These are phyloP conservation scores for Clarias magur DNA, from an alignment of 2,113 vertebrate genomes.

Conservation along the genomic window DNA sequence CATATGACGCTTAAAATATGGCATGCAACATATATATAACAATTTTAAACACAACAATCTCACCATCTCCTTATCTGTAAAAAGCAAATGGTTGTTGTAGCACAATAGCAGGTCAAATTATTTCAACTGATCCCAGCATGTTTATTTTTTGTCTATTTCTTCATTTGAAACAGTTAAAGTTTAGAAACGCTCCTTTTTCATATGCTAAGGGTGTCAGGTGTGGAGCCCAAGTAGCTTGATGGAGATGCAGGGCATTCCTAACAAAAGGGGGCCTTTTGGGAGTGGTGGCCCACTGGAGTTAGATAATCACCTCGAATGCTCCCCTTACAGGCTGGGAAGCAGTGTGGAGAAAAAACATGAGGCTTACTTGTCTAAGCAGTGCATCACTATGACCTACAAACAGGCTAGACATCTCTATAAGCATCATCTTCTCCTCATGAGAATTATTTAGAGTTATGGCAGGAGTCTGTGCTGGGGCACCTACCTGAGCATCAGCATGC, in stretches of 20 bases:
- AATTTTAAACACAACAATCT: not conserved
- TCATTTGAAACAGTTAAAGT: not conserved
- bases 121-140: not conserved
- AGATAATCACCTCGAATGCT: slow-evolving; percentile 8
- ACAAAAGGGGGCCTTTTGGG: slow-evolving; percentile 12
- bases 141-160: not conserved
- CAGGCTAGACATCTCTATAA: not conserved
- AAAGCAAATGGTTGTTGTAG: not conserved
- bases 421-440: not conserved
- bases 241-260: slow-evolving; percentile 7
- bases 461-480: not conserved
- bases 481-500: slow-evolving; percentile 4
- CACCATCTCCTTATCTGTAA: not conserved
- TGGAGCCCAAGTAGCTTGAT: slow-evolving; percentile 18
- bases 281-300: slow-evolving; percentile 1
- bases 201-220: slow-evolving; percentile 24
- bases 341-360: slow-evolving; percentile 5
- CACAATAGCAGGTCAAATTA: not conserved
- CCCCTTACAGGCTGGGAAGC: not conserved
- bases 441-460: slow-evolving; percentile 26
- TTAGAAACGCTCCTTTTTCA: slow-evolving; percentile 8
- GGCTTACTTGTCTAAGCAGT: slow-evolving; percentile 21
- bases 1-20: not conserved
- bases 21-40: not conserved
- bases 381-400: slow-evolving; percentile 29